These are phyloP conservation scores for Metopolophium dirhodum DNA, from an alignment of 1,140 invertebrate species.

Conservation along the genomic window DNA sequence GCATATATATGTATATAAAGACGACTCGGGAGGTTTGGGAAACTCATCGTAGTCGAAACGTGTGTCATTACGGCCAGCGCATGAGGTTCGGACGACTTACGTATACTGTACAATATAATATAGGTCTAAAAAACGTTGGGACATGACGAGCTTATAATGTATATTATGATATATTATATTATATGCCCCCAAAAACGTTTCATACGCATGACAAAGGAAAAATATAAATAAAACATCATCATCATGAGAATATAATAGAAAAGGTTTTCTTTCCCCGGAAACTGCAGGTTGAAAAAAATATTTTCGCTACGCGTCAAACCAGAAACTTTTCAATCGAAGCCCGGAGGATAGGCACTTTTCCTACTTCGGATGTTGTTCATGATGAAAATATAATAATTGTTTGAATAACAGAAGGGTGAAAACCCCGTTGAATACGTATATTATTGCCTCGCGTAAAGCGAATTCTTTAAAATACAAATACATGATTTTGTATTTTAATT, in stretches of 20 bases:
- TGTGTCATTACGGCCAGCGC: background rate
- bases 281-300: background rate
- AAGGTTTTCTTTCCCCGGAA: background rate
- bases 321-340: too few species aligned
- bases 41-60: background rate
- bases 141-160: background rate
- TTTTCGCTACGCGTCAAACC: background rate
- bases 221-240: slow-evolving; percentile 9
- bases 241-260: background rate
- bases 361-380: too few species aligned
- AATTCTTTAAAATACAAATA: too few species aligned
- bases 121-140: background rate
- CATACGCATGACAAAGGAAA: background rate
- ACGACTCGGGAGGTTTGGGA: background rate
- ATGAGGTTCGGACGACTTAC: background rate
- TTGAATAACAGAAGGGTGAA: too few species aligned
- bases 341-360: too few species aligned
- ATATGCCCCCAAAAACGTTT: background rate
- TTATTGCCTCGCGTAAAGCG: too few species aligned
- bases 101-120: too few species aligned
- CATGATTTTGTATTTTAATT: too few species aligned
- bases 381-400: too few species aligned
- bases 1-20: too few species aligned
- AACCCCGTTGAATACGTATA: too few species aligned
- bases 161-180: too few species aligned